A percentile compares a stretch with the other conserved stretches of the same genome.
Conservation (phyloP, 2,113 vertebrate species). For the Syngnathus typhle region DNA sequence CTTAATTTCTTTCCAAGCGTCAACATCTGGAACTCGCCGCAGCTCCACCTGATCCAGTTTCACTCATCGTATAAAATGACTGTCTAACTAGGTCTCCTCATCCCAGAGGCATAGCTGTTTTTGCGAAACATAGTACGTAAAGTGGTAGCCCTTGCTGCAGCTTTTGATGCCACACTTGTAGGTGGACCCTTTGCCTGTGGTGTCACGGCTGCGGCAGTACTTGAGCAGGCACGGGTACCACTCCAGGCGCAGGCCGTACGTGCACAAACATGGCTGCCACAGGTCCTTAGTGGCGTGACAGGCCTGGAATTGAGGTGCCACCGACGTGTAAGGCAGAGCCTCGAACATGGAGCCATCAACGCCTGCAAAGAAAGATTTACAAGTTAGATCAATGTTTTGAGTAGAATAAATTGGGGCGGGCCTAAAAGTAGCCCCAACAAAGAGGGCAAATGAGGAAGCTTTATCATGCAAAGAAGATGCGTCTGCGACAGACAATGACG, state of each 20-base stretch:
- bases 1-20: constrained; percentile 5
- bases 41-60: constrained; percentile 38
- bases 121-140: constrained; percentile 83
- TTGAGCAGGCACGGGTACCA: constrained; percentile 97
- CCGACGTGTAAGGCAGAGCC: constrained; percentile 70
- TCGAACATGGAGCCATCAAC: constrained; percentile 87
- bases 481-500: constrained; percentile 44
- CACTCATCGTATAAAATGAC: constrained; percentile 26
- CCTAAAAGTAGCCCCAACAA: constrained; percentile 11
- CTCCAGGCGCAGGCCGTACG: constrained; percentile 82
- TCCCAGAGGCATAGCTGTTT: constrained; percentile 95
- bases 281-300: constrained; percentile 74
- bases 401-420: background rate
- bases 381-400: background rate
- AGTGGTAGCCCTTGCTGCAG: constrained; percentile 91
- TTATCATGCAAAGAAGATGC: constrained; percentile 64
- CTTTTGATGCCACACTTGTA: constrained; percentile 98
- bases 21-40: constrained; percentile 24
- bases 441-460: constrained; percentile 31
- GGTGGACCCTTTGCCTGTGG: constrained; percentile 72
- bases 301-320: constrained; percentile 67
- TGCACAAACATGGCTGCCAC: constrained; percentile 84
- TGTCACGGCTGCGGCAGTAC: constrained; percentile 84
- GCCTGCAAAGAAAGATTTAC: constrained; percentile 60
- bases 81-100: constrained; percentile 78